A percentile compares a stretch with the other conserved stretches of the same genome.
Conservation (phyloP, 2,888 invertebrate species). For the Hecatera dysodea region DNA sequence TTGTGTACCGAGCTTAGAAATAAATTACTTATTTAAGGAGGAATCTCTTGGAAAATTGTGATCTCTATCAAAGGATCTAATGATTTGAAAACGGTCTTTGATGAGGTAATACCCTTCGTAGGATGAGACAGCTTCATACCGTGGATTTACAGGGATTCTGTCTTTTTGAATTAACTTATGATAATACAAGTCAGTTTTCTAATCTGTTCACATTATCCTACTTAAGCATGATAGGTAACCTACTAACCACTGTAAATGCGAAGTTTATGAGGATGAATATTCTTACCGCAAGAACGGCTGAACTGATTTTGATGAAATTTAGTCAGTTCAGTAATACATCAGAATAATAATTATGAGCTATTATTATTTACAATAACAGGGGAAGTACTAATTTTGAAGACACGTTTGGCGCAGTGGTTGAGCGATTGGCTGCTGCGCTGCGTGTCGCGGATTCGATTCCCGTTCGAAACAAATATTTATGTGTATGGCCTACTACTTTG, state of each 20-base stretch:
- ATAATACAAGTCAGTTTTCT: not conserved
- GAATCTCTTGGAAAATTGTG: constrained; percentile 58
- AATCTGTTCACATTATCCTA: not conserved
- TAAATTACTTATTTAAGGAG: constrained; percentile 65
- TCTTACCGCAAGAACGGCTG: too few relatives aligned
- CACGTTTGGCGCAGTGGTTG: too few relatives aligned
- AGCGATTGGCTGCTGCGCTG: too few relatives aligned
- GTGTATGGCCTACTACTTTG: too few relatives aligned
- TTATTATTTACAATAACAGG: too few relatives aligned
- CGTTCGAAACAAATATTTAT: too few relatives aligned
- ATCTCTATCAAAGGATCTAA: constrained; percentile 47
- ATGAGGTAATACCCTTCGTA: constrained; percentile 21
- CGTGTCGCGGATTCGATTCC: too few relatives aligned
- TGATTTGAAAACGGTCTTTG: constrained; percentile 15
- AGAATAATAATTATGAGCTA: too few relatives aligned
- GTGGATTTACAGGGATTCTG: constrained; percentile 1
- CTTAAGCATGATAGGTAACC: not conserved
- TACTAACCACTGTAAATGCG: not conserved
- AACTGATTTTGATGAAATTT: too few relatives aligned
- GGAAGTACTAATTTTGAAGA: too few relatives aligned
- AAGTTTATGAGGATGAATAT: too few relatives aligned
- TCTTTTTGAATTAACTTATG: not conserved
- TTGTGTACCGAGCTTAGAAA: constrained; percentile 62
- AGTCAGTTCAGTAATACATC: too few relatives aligned
- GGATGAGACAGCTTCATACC: constrained; percentile 3